phyloP scores from a whole-genome alignment of 2,888 invertebrate genomes.

The Drosophila pegasa region DNA sequence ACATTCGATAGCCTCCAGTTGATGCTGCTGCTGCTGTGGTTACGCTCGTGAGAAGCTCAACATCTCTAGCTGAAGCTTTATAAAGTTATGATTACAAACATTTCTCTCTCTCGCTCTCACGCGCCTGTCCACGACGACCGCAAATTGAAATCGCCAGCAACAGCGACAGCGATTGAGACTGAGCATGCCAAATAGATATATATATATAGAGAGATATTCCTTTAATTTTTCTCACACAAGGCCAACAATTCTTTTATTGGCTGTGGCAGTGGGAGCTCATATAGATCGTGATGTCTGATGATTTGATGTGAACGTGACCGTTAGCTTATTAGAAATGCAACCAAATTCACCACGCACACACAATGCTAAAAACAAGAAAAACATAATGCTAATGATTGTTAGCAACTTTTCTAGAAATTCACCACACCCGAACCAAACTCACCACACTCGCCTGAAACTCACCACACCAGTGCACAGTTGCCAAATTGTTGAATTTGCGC shows the following conservation, averaged over 20 bases:
- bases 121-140: constrained; percentile 17
- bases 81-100: constrained; percentile 65
- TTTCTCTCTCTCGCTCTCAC: constrained; percentile 33
- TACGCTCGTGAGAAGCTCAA: constrained; percentile 66
- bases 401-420: background rate
- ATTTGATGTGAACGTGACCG: constrained; percentile 31
- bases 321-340: constrained; percentile 16
- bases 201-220: background rate
- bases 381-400: background rate
- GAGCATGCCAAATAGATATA: constrained; percentile 29
- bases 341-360: constrained; percentile 9
- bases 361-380: background rate
- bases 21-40: constrained; percentile 50
- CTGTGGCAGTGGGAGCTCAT: constrained; percentile 22
- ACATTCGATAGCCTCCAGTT: constrained; percentile 47
- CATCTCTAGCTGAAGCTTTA: constrained; percentile 38
- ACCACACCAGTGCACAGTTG: background rate
- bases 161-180: constrained; percentile 28
- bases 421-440: constrained; percentile 4
- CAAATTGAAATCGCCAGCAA: constrained; percentile 55
- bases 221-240: constrained; percentile 49
- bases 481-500: background rate
- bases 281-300: constrained; percentile 44
- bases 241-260: constrained; percentile 31
- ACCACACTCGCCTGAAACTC: constrained; percentile 5